Evolutionary conservation across 2,113 vertebrate species (phyloP).

Genomic region (Odobenus rosmarus): DNA sequence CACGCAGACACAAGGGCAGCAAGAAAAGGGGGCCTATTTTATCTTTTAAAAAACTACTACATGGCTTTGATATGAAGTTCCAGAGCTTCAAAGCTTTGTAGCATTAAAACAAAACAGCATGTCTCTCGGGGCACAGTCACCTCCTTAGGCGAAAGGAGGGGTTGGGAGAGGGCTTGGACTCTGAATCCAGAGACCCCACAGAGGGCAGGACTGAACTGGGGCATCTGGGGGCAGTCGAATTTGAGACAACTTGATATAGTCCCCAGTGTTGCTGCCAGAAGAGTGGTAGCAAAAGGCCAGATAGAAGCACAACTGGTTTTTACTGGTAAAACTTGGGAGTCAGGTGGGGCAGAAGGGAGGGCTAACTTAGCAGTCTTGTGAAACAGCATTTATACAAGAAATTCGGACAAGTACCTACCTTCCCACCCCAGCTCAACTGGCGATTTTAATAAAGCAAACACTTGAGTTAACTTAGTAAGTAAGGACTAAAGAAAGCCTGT

Average conservation of each 20-base stretch:
- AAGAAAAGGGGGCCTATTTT: constrained; percentile 64
- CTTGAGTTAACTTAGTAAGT: not conserved
- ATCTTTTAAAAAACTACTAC: constrained; percentile 75
- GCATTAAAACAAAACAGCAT: constrained; percentile 76
- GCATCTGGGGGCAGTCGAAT: not conserved
- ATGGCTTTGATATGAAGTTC: constrained; percentile 63
- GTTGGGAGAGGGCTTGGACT: not conserved
- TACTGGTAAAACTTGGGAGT: not conserved
- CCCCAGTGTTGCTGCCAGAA: not conserved
- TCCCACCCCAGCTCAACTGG: not conserved
- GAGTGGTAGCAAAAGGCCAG: not conserved
- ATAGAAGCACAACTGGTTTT: not conserved
- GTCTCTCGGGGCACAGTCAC: not conserved
- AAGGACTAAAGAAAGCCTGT: not conserved
- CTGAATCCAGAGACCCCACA: not conserved
- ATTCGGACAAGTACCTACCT: not conserved
- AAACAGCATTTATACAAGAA: not conserved
- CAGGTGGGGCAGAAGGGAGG: not conserved
- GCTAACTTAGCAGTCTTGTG: not conserved
- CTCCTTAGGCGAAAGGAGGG: not conserved
- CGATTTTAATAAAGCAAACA: not conserved
- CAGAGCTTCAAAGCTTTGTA: constrained; percentile 66
- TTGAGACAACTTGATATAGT: not conserved
- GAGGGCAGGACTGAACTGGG: not conserved
- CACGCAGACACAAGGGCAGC: constrained; percentile 81